Conservation (phyloP, 2,797 vertebrate genomes). For the Zalophus californianus region DNA sequence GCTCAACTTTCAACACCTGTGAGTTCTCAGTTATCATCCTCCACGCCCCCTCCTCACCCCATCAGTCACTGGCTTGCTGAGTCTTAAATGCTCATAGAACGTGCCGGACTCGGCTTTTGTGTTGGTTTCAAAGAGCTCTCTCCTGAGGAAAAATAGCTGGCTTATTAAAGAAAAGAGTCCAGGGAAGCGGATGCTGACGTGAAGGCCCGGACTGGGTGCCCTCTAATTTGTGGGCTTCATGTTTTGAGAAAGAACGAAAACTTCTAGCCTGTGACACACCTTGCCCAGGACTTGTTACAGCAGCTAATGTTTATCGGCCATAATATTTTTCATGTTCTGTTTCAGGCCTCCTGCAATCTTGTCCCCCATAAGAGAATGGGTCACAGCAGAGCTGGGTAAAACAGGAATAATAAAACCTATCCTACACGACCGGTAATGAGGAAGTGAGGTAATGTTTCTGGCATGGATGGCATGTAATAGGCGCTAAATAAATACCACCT, state of each 20-base stretch:
- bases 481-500: slow-evolving; percentile 47
- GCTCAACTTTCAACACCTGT: neutral
- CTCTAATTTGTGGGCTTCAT: slow-evolving; percentile 74
- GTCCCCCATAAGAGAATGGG: neutral
- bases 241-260: slow-evolving; percentile 64
- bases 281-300: slow-evolving; percentile 61
- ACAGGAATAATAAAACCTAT: slow-evolving; percentile 60
- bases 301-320: slow-evolving; percentile 1
- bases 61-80: neutral
- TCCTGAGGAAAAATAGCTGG: slow-evolving; percentile 47
- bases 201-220: neutral
- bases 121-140: slow-evolving; percentile 53
- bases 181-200: slow-evolving; percentile 8
- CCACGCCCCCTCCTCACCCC: neutral
- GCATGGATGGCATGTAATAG: neutral
- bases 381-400: slow-evolving; percentile 21
- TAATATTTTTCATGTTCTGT: slow-evolving; percentile 52
- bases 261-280: slow-evolving; percentile 51
- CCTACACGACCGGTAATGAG: neutral
- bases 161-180: slow-evolving; percentile 59
- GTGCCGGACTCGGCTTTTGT: slow-evolving; percentile 40
- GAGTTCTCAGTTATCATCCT: neutral
- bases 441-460: slow-evolving; percentile 60
- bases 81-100: neutral
- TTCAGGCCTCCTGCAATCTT: slow-evolving; percentile 20